phyloP scores from a whole-genome alignment of 2,888 invertebrate genomes.

The Pecten maximus region DNA sequence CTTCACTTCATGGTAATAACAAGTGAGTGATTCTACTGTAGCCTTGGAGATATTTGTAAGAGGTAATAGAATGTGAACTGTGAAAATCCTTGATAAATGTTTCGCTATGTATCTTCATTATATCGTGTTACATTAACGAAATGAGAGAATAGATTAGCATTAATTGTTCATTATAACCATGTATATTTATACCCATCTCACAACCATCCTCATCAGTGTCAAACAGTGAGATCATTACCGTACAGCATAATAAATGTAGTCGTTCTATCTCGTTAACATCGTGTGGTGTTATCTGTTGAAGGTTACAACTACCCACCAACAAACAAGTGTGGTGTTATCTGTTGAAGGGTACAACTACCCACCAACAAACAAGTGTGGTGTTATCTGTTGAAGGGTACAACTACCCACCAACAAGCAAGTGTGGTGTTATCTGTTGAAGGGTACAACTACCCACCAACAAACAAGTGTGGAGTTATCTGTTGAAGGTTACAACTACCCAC shows the following conservation, averaged over 20 bases:
- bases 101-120: slow-evolving; percentile 1
- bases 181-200: not conserved
- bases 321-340: too few relatives aligned
- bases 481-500: too few relatives aligned
- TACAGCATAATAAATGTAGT: not conserved
- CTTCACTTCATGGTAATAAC: not conserved
- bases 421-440: too few relatives aligned
- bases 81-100: not conserved
- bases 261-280: not conserved
- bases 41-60: not conserved
- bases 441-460: too few relatives aligned
- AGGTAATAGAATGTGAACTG: not conserved
- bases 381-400: too few relatives aligned
- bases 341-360: too few relatives aligned
- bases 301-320: too few relatives aligned
- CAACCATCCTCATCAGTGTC: not conserved
- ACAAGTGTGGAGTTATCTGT: too few relatives aligned
- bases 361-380: too few relatives aligned
- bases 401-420: too few relatives aligned
- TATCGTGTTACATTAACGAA: not conserved
- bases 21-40: not conserved
- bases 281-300: not conserved
- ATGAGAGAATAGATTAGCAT: not conserved
- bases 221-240: not conserved
- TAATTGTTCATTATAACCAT: slow-evolving; percentile 16